These are phyloP conservation scores for Agrotis exclamationis DNA, from an alignment of 2,888 invertebrate species.

Conservation along the genomic window DNA sequence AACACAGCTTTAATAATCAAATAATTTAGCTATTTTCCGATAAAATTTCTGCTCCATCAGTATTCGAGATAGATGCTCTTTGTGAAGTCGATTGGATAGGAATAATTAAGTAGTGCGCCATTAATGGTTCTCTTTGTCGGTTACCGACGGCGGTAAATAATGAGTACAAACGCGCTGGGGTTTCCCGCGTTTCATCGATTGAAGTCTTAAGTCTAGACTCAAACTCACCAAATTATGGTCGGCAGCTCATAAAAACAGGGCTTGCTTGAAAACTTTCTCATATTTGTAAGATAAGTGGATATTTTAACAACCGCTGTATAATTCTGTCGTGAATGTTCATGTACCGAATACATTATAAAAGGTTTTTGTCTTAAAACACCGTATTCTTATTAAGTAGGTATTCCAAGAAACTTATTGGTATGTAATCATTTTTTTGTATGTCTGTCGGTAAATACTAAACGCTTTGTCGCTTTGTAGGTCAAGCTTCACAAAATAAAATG, in stretches of 20 bases:
- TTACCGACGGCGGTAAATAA: not conserved
- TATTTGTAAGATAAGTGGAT: too few relatives aligned
- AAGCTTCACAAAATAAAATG: not conserved
- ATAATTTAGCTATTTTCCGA: not conserved
- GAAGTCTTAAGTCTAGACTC: not conserved
- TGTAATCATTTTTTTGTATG: too few relatives aligned
- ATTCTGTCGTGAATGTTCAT: too few relatives aligned
- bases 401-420: not conserved
- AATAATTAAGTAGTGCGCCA: not conserved
- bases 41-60: not conserved
- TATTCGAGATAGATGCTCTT: not conserved
- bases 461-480: not conserved
- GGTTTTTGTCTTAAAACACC: not conserved
- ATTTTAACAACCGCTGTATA: too few relatives aligned
- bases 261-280: not conserved
- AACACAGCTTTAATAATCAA: not conserved
- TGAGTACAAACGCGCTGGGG: not conserved
- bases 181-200: not conserved
- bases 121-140: conserved; percentile 11
- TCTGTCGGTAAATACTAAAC: too few relatives aligned
- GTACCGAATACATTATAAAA: not conserved
- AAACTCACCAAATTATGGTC: not conserved
- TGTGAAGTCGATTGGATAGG: not conserved
- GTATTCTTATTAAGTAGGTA: not conserved
- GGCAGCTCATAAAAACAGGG: not conserved